phyloP scores from a whole-genome alignment of 2,888 invertebrate species.

The Coelopa pilipes region DNA sequence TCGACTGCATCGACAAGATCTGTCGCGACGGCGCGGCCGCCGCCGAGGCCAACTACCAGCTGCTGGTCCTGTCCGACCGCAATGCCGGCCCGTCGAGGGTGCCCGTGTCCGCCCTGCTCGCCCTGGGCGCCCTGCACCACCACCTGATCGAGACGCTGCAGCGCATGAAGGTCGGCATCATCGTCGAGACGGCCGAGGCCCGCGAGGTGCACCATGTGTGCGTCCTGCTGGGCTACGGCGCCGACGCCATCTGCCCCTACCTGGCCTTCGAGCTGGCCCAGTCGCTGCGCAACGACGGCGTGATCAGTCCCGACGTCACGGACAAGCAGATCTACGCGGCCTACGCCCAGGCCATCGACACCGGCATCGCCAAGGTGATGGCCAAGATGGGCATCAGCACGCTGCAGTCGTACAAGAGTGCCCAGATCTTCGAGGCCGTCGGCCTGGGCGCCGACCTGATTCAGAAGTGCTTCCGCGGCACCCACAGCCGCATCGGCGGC shows the following conservation, averaged over 20 bases:
- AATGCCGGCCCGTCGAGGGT: constrained; percentile 73
- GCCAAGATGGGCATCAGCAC: constrained; percentile 99
- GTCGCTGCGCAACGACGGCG: constrained; percentile 85
- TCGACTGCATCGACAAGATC: constrained; percentile 82
- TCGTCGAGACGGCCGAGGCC: constrained; percentile 96
- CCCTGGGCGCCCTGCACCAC: constrained; percentile 94
- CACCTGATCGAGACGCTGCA: constrained; percentile 93
- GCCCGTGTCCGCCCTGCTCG: constrained; percentile 84
- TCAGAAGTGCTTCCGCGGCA: constrained; percentile 90
- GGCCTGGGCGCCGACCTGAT: constrained; percentile 93
- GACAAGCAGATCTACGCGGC: constrained; percentile 86
- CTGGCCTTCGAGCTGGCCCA: constrained; percentile 93
- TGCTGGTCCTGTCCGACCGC: constrained; percentile 88
- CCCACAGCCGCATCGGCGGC: constrained; percentile 83
- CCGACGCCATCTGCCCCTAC: constrained; percentile 98
- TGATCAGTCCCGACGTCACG: constrained; percentile 79
- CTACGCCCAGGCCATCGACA: constrained; percentile 90
- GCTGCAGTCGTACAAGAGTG: constrained; percentile 97
- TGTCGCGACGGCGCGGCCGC: constrained; percentile 85
- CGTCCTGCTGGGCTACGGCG: constrained; percentile 93
- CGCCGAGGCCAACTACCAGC: constrained; percentile 80
- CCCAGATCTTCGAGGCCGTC: constrained; percentile 99
- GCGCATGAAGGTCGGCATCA: constrained; percentile 94
- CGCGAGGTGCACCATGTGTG: constrained; percentile 97
- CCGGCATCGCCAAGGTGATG: constrained; percentile 94